phyloP scores from a whole-genome alignment of 2,888 invertebrate species.

The Ophioninae sp. region DNA sequence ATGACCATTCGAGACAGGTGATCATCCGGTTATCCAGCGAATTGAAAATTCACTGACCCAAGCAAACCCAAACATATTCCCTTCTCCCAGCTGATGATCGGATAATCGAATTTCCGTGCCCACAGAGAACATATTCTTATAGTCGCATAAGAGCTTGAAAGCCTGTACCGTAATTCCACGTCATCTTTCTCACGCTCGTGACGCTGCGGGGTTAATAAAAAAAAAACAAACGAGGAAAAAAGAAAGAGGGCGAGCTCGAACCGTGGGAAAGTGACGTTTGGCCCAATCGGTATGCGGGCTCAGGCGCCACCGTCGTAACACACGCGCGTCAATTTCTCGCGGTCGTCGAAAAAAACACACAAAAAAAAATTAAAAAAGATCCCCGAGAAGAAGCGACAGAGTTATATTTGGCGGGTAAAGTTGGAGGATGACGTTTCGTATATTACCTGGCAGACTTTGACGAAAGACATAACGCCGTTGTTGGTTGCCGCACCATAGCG shows the following conservation, averaged over 20 bases:
- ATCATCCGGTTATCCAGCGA: not conserved
- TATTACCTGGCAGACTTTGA: constrained; percentile 79
- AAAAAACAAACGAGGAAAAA: constrained; percentile 13
- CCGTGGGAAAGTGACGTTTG: constrained; percentile 58
- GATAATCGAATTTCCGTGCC: not conserved
- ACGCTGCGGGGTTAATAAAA: not conserved
- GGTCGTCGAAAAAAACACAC: constrained; percentile 33
- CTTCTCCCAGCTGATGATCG: not conserved
- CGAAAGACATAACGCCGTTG: constrained; percentile 77
- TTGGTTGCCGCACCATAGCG: constrained; percentile 77
- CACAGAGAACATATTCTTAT: not conserved
- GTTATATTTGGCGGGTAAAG: not conserved
- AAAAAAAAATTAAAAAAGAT: constrained; percentile 4
- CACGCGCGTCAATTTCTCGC: constrained; percentile 19
- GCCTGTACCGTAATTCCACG: not conserved
- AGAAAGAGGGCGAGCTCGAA: constrained; percentile 3
- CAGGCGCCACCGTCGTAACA: constrained; percentile 4
- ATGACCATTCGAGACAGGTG: not conserved
- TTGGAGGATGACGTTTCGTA: not conserved
- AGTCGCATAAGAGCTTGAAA: not conserved
- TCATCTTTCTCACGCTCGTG: constrained; percentile 1
- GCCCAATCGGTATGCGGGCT: constrained; percentile 20
- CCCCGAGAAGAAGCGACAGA: not conserved
- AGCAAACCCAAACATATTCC: not conserved
- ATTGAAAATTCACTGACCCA: not conserved